These are phyloP conservation scores for mouse (Mus musculus) DNA, from an alignment of 2,113 vertebrate species.

Conservation along the genomic window GRCm39 chr2:71518501-71519000, in stretches of 20 bases:
- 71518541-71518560: neutral
- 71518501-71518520: too few relatives aligned
- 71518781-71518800: neutral
- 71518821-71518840: neutral
- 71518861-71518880: constrained; percentile 17
- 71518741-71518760: neutral
- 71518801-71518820: neutral
- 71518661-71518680: neutral
- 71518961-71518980: neutral
- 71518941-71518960: neutral
- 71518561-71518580: neutral
- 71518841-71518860: neutral
- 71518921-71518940: neutral
- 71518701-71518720: neutral
- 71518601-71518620: neutral
- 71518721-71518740: constrained; percentile 25
- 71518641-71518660: neutral
- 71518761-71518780: neutral
- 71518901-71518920: neutral
- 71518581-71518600: neutral
- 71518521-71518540: neutral
- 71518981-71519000: neutral
- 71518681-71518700: neutral
- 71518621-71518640: neutral
- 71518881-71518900: neutral